Percentiles rank a stretch among this genome's conserved stretches.
Conservation (phyloP, 2,797 vertebrate species). For the Streptopelia turtur region DNA sequence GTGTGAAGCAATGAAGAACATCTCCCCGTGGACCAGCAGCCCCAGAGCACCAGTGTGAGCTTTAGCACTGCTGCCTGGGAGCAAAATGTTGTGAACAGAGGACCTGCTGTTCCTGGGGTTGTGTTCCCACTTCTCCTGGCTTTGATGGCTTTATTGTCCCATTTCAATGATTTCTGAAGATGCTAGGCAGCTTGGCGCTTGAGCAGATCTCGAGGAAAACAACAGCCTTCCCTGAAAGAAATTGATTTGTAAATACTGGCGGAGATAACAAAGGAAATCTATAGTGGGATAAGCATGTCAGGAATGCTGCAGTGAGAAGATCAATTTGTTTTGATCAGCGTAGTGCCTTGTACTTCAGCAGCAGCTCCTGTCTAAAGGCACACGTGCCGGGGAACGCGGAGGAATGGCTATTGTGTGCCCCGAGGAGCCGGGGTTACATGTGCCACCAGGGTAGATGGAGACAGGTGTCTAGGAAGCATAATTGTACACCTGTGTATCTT, state of each 20-base stretch:
- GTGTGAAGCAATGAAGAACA: not conserved
- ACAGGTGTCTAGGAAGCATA: not conserved
- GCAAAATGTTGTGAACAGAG: not conserved
- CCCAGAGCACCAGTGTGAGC: not conserved
- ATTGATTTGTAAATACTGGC: not conserved
- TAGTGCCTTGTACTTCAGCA: not conserved
- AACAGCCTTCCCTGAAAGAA: not conserved
- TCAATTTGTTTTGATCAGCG: not conserved
- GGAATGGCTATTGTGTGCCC: not conserved
- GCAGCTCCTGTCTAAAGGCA: not conserved
- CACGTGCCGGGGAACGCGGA: not conserved
- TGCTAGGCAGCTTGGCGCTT: not conserved
- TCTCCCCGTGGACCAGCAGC: not conserved
- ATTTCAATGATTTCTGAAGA: not conserved
- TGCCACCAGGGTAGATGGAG: not conserved
- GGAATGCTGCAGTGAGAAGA: not conserved
- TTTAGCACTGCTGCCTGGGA: not conserved
- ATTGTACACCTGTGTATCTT: slow-evolving; percentile 22
- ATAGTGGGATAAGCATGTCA: not conserved
- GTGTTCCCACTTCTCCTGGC: not conserved
- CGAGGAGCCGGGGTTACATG: not conserved
- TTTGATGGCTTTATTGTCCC: not conserved
- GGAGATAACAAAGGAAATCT: not conserved
- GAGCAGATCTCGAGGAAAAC: not conserved
- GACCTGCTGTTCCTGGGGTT: not conserved